Evolutionary conservation across 2,797 vertebrate genomes (phyloP).

Genomic region (Loris lydekkerianus): DNA sequence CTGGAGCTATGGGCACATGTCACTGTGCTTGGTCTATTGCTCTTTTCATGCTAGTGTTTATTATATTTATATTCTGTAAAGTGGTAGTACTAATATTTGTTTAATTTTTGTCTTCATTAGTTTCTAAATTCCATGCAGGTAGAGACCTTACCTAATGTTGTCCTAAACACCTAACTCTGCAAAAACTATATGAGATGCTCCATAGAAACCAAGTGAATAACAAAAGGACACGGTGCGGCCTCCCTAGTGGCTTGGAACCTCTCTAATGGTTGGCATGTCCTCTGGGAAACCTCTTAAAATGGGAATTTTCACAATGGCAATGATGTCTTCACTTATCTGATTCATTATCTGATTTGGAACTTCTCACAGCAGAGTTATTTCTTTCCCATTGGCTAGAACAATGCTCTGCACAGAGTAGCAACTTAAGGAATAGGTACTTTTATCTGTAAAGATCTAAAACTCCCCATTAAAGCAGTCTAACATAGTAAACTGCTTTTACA

Average conservation of each 20-base stretch:
- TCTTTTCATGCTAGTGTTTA: not conserved
- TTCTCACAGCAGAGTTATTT: not conserved
- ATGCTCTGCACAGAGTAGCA: not conserved
- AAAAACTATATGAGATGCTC: not conserved
- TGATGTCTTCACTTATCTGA: not conserved
- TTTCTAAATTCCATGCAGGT: not conserved
- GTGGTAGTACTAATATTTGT: not conserved
- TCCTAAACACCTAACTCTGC: not conserved
- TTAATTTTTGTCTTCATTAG: not conserved
- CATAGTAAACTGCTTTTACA: not conserved
- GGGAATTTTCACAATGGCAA: not conserved
- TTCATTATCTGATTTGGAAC: not conserved
- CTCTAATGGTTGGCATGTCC: not conserved
- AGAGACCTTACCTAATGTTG: not conserved
- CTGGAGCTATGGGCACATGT: not conserved
- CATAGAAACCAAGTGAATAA: not conserved
- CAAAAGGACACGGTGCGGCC: not conserved
- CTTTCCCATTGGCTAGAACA: not conserved
- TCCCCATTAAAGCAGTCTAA: not conserved
- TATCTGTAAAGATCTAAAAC: not conserved
- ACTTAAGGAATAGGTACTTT: not conserved
- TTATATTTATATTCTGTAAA: not conserved
- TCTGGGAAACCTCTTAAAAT: not conserved
- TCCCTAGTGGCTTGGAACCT: not conserved
- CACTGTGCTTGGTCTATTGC: not conserved